Conservation (phyloP, 2,797 vertebrate genomes). For the Myotis daubentonii region DNA sequence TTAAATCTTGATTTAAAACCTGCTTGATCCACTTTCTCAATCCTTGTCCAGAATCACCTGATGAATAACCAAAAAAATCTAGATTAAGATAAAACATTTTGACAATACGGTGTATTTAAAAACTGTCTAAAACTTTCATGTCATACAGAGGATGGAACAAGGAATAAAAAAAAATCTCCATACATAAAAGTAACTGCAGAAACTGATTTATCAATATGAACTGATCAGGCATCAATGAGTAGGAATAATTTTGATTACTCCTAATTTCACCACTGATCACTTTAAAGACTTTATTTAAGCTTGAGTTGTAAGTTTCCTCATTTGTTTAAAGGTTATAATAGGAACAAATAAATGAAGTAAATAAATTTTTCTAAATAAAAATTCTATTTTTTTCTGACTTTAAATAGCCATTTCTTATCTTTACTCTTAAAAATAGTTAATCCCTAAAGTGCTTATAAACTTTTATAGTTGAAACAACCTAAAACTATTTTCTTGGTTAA, state of each 20-base stretch:
- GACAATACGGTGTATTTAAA: background rate
- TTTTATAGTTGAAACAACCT: background rate
- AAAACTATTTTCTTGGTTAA: constrained; percentile 20
- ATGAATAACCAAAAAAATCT: constrained; percentile 68
- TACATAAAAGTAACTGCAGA: background rate
- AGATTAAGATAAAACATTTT: constrained; percentile 28
- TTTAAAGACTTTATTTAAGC: background rate
- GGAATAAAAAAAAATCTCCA: background rate
- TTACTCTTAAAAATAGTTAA: constrained; percentile 36
- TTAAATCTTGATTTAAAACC: constrained; percentile 89
- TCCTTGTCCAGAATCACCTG: constrained; percentile 92
- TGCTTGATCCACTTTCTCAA: constrained; percentile 90
- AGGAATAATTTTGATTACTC: constrained; percentile 31
- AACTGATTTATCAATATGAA: background rate
- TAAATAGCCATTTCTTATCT: constrained; percentile 39
- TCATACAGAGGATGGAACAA: background rate
- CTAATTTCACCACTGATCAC: background rate
- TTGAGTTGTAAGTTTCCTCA: background rate
- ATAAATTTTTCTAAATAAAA: background rate
- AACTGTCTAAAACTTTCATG: background rate
- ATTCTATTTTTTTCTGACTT: background rate
- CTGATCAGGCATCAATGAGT: background rate
- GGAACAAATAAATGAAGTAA: background rate
- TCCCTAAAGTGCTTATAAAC: background rate
- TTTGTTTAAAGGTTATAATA: background rate